Evolutionary conservation across 1,140 invertebrate species (phyloP), one percentile per base, ranked within the genome.

Genomic region (Drosophila miranda): DNA sequence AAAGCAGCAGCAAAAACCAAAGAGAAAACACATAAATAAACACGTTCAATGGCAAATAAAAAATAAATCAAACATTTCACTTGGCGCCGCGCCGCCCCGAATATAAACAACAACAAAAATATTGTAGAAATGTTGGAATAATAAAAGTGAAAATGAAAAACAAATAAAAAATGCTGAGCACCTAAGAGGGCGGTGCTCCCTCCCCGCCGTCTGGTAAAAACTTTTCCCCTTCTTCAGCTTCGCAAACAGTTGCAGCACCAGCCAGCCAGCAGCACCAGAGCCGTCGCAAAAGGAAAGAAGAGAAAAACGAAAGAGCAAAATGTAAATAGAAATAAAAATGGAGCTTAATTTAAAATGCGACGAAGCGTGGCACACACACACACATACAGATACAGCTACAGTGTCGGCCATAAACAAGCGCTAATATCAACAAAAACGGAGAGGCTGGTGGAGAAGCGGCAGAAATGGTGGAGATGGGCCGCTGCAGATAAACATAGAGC

Each of bases 311-410:
- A 69, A 76, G 71, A 68, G 73, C 64, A 79, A 76, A 76, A 78
- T 82, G 83, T 87, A 87, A 87, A 86, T 87, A 87, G 83, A 87
- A 87, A 80, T 86, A 82, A 87, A 87, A 87, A 87, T 62, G 75
- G 75, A 78, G 82, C 82, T 87, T 87, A 87, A 87, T 87, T 87
- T 87, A 87, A 87, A 87, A 88, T 86, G 82, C 82, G 78, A 82
- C 82, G 59, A 87, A 87, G 82, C 82, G 60, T 82, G 62, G 28
- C 62, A 61, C 48, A 62, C 50, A 61, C 48, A 62, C 46, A 62
- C 30, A 61, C 70, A 59, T 26, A 75, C 52, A 70, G 54, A 59
- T 8, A 41, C 56, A 38, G 34, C 34, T 38, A 38, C 34, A 38
- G 34, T 43, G 62, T 38, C 50, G 30, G 54, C 55, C 69, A 78